phyloP scores from a whole-genome alignment of 2,888 invertebrate species.

The Dolichomitus sp. region DNA sequence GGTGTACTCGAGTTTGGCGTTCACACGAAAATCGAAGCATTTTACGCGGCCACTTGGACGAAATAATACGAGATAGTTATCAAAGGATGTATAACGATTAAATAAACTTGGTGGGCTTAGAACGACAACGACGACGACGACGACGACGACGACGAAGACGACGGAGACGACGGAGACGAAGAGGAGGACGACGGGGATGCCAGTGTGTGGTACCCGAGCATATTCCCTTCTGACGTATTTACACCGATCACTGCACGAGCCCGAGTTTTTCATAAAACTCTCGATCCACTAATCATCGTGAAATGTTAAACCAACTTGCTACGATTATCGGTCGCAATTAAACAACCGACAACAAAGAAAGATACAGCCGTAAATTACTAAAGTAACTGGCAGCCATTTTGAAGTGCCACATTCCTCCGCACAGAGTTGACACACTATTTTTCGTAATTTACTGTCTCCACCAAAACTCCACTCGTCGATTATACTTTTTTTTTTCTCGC shows the following conservation, averaged over 20 bases:
- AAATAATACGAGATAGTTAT: not conserved
- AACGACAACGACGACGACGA: slow-evolving; percentile 54
- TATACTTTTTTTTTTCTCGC: not conserved
- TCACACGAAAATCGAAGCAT: slow-evolving; percentile 53
- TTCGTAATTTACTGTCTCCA: slow-evolving; percentile 80
- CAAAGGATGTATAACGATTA: slow-evolving; percentile 27
- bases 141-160: slow-evolving; percentile 37
- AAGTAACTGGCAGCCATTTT: slow-evolving; percentile 90
- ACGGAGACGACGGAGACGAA: slow-evolving; percentile 52
- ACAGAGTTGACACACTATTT: slow-evolving; percentile 83
- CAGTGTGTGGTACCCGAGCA: slow-evolving; percentile 79
- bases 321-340: slow-evolving; percentile 71
- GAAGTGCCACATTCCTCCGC: slow-evolving; percentile 91
- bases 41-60: slow-evolving; percentile 8
- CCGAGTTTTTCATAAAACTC: slow-evolving; percentile 71
- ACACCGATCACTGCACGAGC: slow-evolving; percentile 68
- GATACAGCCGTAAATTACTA: slow-evolving; percentile 86
- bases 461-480: slow-evolving; percentile 21
- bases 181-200: slow-evolving; percentile 71
- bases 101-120: slow-evolving; percentile 72
- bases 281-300: slow-evolving; percentile 74
- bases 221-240: slow-evolving; percentile 79
- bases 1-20: slow-evolving; percentile 38
- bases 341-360: slow-evolving; percentile 85
- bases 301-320: slow-evolving; percentile 50